Conservation (phyloP, 1,140 invertebrate genomes). For the Listronotus bonariensis region DNA sequence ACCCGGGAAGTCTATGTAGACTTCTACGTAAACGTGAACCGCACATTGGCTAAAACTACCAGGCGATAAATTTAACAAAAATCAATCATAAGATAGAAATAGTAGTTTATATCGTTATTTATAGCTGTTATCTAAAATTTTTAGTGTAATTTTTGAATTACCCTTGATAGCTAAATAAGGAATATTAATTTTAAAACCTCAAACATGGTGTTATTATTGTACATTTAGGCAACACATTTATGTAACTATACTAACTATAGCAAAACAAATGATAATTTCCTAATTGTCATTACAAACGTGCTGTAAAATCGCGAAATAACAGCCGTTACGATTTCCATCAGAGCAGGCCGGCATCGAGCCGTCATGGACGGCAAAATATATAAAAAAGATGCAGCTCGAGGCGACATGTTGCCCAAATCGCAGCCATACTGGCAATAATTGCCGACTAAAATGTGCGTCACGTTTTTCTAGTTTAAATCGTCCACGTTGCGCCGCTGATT, state of each 20-base stretch:
- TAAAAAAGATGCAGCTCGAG: constrained; percentile 19
- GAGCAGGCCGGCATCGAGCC: constrained; percentile 4
- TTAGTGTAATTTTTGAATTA: too few species aligned
- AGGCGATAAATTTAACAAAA: too few species aligned
- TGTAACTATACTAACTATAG: too few species aligned
- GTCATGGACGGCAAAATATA: background rate
- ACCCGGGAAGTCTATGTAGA: too few species aligned
- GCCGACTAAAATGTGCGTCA: constrained; percentile 34
- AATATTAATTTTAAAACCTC: too few species aligned
- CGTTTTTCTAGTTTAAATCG: constrained; percentile 36
- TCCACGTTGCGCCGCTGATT: constrained; percentile 24
- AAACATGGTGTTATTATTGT: too few species aligned
- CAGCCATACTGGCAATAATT: constrained; percentile 25
- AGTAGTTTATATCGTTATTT: too few species aligned
- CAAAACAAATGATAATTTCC: constrained; percentile 3
- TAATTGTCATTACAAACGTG: constrained; percentile 22
- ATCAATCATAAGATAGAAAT: too few species aligned
- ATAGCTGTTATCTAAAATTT: too few species aligned
- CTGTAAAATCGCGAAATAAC: constrained; percentile 9
- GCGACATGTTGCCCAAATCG: constrained; percentile 29
- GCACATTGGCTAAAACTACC: too few species aligned
- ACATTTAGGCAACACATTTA: background rate
- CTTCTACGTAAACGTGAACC: too few species aligned
- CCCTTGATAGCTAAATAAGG: too few species aligned
- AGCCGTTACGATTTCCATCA: constrained; percentile 18